Conservation (phyloP, 53 echinoderm and acorn worm species). For the Mesocentrotus franciscanus region DNA sequence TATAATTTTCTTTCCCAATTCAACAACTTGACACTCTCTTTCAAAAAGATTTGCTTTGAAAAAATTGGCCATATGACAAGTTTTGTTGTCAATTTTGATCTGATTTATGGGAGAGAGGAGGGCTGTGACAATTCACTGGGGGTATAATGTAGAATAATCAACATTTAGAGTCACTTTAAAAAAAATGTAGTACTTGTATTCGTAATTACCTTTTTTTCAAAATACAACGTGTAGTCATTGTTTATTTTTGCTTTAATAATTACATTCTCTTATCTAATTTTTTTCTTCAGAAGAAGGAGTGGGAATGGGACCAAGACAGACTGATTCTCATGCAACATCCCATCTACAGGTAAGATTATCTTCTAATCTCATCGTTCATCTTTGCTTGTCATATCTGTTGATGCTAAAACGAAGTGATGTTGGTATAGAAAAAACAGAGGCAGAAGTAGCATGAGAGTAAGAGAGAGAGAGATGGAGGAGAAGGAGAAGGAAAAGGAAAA, state of each 20-base stretch:
- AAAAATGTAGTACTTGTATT: too few species aligned
- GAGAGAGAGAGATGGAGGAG: background rate
- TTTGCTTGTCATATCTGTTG: background rate
- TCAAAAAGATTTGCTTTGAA: too few species aligned
- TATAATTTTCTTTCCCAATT: too few species aligned
- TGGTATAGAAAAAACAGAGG: background rate
- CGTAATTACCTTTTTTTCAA: too few species aligned
- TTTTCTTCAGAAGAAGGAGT: conserved; percentile 80
- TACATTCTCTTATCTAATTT: background rate
- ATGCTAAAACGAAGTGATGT: background rate
- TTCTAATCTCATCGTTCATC: background rate
- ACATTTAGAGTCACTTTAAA: too few species aligned
- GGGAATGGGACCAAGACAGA: conserved; percentile 93
- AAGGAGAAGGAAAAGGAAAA: background rate
- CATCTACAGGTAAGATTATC: conserved; percentile 87
- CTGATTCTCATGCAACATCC: conserved; percentile 96
- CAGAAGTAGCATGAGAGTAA: background rate
- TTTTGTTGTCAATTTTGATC: too few species aligned
- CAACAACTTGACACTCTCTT: too few species aligned
- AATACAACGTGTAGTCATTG: too few species aligned
- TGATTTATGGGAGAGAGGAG: too few species aligned
- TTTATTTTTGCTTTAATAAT: background rate
- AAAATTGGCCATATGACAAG: too few species aligned
- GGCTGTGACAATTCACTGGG: too few species aligned
- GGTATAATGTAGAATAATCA: too few species aligned